Evolutionary conservation across 2,113 vertebrate genomes (phyloP).

Genomic region (Notechis scutatus): DNA sequence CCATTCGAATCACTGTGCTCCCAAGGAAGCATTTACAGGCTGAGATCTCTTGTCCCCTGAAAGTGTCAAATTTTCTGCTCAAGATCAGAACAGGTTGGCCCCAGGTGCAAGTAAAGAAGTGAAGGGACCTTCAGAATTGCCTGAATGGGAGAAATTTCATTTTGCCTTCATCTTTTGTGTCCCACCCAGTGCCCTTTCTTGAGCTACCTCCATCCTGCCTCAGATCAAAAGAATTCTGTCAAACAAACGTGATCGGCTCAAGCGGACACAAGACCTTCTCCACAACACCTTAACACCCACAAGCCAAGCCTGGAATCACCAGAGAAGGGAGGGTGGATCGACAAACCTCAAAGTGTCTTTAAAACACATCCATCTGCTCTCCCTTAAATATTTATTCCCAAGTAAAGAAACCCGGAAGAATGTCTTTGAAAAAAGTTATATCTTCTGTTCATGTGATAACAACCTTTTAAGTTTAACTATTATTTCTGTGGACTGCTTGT

Average conservation of each 20-base stretch:
- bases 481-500: too few species aligned
- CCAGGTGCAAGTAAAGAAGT: constrained; percentile 56
- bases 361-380: neutral
- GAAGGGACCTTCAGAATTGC: too few species aligned
- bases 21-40: neutral
- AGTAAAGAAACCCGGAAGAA: neutral
- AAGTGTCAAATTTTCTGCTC: constrained; percentile 35
- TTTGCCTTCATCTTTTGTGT: constrained; percentile 24
- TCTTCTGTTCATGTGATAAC: neutral
- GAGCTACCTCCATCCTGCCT: constrained; percentile 20
- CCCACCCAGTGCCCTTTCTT: constrained; percentile 32
- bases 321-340: neutral
- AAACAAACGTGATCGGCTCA: neutral
- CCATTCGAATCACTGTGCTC: neutral
- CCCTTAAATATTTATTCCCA: neutral
- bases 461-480: neutral
- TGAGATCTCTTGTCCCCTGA: neutral
- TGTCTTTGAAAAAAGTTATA: neutral
- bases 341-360: neutral
- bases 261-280: neutral
- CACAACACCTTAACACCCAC: neutral
- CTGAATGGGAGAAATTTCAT: neutral
- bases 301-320: constrained; percentile 11
- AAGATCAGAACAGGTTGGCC: constrained; percentile 53
- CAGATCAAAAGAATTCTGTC: constrained; percentile 13